These are phyloP conservation scores for Ennomos quercinarius DNA, from an alignment of 2,888 invertebrate species.

Conservation along the genomic window DNA sequence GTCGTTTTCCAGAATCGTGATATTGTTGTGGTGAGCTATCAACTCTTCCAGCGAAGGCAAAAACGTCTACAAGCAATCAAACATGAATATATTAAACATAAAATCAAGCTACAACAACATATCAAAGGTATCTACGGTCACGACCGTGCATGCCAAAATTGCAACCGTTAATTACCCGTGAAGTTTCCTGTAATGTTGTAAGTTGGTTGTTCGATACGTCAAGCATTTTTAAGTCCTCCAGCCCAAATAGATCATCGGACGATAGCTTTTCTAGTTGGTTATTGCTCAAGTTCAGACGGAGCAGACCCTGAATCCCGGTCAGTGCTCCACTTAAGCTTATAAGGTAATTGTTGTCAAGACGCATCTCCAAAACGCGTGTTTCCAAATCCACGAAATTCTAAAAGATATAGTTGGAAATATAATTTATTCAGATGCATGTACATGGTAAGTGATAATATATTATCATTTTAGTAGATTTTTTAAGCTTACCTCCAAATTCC, in stretches of 20 bases:
- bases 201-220: slow-evolving; percentile 92
- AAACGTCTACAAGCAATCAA: slow-evolving; percentile 87
- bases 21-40: slow-evolving; percentile 91
- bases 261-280: slow-evolving; percentile 90
- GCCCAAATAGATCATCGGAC: slow-evolving; percentile 91
- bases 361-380: slow-evolving; percentile 89
- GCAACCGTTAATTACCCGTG: slow-evolving; percentile 86
- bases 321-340: slow-evolving; percentile 90
- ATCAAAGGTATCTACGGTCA: slow-evolving; percentile 10
- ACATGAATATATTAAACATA: background rate
- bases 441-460: too few relatives aligned
- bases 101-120: slow-evolving; percentile 3
- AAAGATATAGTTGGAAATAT: slow-evolving; percentile 40
- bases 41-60: slow-evolving; percentile 91
- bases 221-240: slow-evolving; percentile 89
- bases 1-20: slow-evolving; percentile 91
- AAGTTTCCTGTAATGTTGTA: slow-evolving; percentile 91
- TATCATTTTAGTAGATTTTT: too few relatives aligned
- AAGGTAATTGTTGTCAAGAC: slow-evolving; percentile 90
- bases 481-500: slow-evolving; percentile 86
- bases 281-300: slow-evolving; percentile 90
- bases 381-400: slow-evolving; percentile 92
- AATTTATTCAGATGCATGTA: too few relatives aligned
- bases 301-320: slow-evolving; percentile 90
- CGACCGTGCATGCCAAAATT: slow-evolving; percentile 28